Evolutionary conservation across 2,113 vertebrate genomes (phyloP).

Genomic region (Tachuris rubrigastra): DNA sequence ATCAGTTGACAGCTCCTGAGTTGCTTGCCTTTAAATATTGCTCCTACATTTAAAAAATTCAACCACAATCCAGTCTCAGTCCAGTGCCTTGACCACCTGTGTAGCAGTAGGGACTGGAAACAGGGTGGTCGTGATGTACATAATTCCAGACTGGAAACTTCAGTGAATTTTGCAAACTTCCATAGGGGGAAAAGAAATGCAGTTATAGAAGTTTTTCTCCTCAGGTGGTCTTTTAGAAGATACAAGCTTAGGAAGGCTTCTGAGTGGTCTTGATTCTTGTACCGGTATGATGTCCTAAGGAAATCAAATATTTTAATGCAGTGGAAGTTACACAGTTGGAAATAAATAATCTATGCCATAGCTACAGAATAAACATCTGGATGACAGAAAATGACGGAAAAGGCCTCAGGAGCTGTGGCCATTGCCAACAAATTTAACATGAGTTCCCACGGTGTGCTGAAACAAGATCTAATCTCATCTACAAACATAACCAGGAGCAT

Average conservation of each 20-base stretch:
- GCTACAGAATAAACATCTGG: not conserved
- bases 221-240: not conserved
- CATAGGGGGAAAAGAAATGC: not conserved
- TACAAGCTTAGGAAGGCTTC: not conserved
- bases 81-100: not conserved
- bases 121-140: not conserved
- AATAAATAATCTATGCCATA: not conserved
- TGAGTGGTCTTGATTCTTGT: not conserved
- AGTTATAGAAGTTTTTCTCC: not conserved
- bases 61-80: rapidly evolving
- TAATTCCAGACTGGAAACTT: not conserved
- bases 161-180: not conserved
- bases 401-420: not conserved
- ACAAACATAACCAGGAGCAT: not conserved
- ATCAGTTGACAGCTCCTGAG: not conserved
- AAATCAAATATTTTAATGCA: not conserved
- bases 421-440: not conserved
- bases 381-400: not conserved
- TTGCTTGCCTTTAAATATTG: not conserved
- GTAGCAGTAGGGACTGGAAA: not conserved
- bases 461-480: not conserved
- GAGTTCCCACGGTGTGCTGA: not conserved
- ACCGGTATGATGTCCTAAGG: not conserved
- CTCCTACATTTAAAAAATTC: not conserved
- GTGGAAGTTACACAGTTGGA: not conserved